Conservation (phyloP, 2,797 vertebrate species). For the Smutsia gigantea region DNA sequence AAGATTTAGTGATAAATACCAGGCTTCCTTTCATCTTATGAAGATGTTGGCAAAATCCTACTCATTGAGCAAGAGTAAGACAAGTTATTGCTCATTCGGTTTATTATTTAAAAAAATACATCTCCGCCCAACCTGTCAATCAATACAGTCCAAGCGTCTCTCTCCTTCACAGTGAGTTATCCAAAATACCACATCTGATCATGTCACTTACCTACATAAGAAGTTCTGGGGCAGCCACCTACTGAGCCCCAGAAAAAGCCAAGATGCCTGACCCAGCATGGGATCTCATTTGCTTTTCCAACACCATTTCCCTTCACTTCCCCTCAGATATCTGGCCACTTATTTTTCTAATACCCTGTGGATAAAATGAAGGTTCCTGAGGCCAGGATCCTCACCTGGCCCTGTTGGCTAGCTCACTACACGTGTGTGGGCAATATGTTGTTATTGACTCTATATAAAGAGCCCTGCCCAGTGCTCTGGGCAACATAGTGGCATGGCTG, state of each 20-base stretch:
- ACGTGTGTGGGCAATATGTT: too few relatives aligned
- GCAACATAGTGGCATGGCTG: too few relatives aligned
- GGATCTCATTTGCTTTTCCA: neutral
- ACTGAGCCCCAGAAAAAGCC: neutral
- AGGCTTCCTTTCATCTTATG: neutral
- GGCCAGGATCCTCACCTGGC: too few relatives aligned
- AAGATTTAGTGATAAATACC: neutral
- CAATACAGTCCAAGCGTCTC: neutral
- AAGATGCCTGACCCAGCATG: neutral
- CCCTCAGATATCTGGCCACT: neutral
- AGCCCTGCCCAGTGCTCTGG: too few relatives aligned
- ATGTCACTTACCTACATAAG: neutral
- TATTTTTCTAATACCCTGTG: neutral
- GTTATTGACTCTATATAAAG: too few relatives aligned
- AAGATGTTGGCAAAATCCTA: slow-evolving; percentile 1
- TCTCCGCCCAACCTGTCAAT: neutral
- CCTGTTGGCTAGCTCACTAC: too few relatives aligned
- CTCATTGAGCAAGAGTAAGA: neutral
- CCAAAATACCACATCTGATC: slow-evolving; percentile 34
- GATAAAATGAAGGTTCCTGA: too few relatives aligned
- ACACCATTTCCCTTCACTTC: neutral
- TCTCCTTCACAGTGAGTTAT: neutral
- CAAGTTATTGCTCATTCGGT: slow-evolving; percentile 17
- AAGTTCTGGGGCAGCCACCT: neutral
- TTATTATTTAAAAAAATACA: slow-evolving; percentile 1